phyloP scores from a whole-genome alignment of 2,888 invertebrate genomes.

The Lasioglossum morio region DNA sequence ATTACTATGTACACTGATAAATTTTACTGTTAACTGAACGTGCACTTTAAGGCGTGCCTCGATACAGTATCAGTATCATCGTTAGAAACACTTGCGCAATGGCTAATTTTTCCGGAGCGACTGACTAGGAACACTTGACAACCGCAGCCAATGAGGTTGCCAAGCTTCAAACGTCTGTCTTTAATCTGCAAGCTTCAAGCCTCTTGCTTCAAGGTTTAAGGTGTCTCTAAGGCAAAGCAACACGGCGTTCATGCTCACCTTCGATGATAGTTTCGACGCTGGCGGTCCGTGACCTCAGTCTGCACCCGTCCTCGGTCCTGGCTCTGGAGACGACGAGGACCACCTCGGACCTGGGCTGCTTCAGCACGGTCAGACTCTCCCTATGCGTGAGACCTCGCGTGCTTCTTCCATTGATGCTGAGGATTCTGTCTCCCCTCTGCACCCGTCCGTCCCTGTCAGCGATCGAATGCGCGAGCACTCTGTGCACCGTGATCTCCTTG shows the following conservation, averaged over 20 bases:
- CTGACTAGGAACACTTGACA: neutral
- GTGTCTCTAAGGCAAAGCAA: neutral
- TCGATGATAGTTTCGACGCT: slow-evolving; percentile 83
- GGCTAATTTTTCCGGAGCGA: neutral
- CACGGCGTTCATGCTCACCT: slow-evolving; percentile 66
- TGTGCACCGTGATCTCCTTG: slow-evolving; percentile 96
- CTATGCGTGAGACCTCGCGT: slow-evolving; percentile 94
- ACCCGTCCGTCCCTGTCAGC: slow-evolving; percentile 95
- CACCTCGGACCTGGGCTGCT: slow-evolving; percentile 92
- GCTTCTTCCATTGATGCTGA: slow-evolving; percentile 94
- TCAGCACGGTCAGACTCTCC: slow-evolving; percentile 94
- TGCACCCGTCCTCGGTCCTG: slow-evolving; percentile 74
- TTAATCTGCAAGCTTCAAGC: neutral
- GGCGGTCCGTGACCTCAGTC: slow-evolving; percentile 76
- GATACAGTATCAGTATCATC: neutral
- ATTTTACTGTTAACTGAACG: neutral
- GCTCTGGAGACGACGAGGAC: slow-evolving; percentile 90
- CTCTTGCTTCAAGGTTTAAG: neutral
- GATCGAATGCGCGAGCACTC: slow-evolving; percentile 93
- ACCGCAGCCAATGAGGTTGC: too few species aligned
- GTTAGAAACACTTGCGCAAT: neutral
- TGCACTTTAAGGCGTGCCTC: neutral
- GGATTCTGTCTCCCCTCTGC: slow-evolving; percentile 94
- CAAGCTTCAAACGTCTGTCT: neutral
- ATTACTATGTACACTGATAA: neutral